These are phyloP conservation scores for Panurus biarmicus DNA, from an alignment of 2,113 vertebrate species.

Conservation along the genomic window DNA sequence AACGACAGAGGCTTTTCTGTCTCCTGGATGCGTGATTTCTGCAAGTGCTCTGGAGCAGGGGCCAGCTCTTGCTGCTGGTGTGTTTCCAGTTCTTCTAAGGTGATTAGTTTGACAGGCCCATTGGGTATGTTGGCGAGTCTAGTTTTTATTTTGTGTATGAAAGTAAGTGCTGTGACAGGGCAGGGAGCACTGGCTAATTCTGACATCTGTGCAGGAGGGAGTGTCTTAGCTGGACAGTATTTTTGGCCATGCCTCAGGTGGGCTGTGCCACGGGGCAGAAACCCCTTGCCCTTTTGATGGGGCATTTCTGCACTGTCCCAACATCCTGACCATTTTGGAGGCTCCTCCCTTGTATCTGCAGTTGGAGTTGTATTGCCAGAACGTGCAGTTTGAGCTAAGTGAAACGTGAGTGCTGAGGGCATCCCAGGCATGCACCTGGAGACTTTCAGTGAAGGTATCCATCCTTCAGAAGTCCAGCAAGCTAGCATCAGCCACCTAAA, in stretches of 20 bases:
- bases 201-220: background rate
- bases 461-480: background rate
- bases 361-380: background rate
- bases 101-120: constrained; percentile 51
- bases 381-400: background rate
- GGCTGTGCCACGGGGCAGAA: background rate
- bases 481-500: background rate
- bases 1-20: background rate
- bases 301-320: background rate
- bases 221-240: background rate
- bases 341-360: background rate
- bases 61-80: background rate
- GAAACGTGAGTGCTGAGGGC: background rate
- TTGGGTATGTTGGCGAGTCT: background rate
- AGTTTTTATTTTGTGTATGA: background rate
- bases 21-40: constrained; percentile 13
- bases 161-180: background rate
- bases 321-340: background rate
- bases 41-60: background rate
- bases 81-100: constrained; percentile 2
- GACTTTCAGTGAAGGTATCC: background rate
- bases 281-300: background rate
- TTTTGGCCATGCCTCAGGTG: background rate
- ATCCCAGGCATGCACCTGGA: background rate
- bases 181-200: background rate